Base-by-base conservation (phyloP, 1,140 invertebrate species). In the Trichoplusia ni region DNA sequence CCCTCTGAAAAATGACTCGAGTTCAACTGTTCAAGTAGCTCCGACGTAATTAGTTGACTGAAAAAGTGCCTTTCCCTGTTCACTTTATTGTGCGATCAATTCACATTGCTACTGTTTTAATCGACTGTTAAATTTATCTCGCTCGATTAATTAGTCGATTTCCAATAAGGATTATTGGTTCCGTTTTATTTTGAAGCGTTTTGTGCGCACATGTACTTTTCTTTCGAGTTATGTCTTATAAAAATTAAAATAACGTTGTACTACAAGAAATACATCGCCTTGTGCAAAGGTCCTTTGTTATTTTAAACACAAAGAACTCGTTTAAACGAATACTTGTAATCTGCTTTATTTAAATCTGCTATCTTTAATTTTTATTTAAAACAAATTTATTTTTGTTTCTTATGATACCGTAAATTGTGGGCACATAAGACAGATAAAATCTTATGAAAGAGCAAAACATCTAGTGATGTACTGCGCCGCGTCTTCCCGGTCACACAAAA, bases 11-110 rank as follows among this genome's bases (percentile, higher is more conserved):
- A 89, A 89, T 86, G 82, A 75, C 56, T 68, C 61, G 60, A 72
- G 73, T 75, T 81, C 75, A 79, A 83, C 73, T 73, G 73, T 74
- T 79, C 75, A 79, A 83, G 76, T 73, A 70, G 71, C 69, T 59
- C 71, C 64, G 38, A 40, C 76, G 71, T 87, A 89, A 89, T 87
- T 86, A 87, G 82, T 76, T 68, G 82, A 81, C 77, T 82, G 84
- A 85, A 82, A 86, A 85, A 87, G 79, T 84, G 72, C 77, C 64
- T 78, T 80, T 77, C 63, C 75, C 71, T 85, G 79, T 82, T 72
- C 64, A 56, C 33, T 21, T 69, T 71, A 69, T 69, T 68, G 47
- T 64, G 58, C 67, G 67, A 76, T 80, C 59, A 71, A 78, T 77
- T 69, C 40, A 63, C 53, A 61, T 29, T 63, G 76, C 68, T 76